These are phyloP conservation scores for Macquaria australasica DNA, from an alignment of 2,113 vertebrate species.

Conservation along the genomic window DNA sequence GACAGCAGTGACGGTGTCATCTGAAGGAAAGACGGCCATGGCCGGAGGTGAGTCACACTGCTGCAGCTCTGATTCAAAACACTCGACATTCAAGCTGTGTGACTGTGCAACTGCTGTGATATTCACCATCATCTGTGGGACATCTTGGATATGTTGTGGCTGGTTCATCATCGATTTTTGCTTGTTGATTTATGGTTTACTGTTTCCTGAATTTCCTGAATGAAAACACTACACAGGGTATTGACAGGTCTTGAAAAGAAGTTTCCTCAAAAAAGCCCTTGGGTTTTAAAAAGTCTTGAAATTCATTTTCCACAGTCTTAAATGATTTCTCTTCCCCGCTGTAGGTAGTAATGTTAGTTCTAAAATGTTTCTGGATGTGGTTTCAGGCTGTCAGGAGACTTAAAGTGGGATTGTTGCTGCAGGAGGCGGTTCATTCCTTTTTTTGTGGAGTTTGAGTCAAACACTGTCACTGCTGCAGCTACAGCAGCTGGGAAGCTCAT, in stretches of 20 bases:
- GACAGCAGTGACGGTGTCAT: conserved; percentile 78
- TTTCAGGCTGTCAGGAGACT: too few relatives aligned
- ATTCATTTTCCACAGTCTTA: too few relatives aligned
- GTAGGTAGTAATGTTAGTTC: too few relatives aligned
- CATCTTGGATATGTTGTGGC: neutral
- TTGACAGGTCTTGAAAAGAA: neutral
- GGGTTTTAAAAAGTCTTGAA: too few relatives aligned
- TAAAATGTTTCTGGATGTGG: too few relatives aligned
- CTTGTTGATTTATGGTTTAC: neutral
- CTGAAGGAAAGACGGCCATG: conserved; percentile 76
- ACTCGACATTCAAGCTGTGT: neutral
- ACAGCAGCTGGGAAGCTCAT: too few relatives aligned
- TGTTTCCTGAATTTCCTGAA: neutral
- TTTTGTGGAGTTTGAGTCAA: too few relatives aligned
- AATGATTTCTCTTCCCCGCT: too few relatives aligned
- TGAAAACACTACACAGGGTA: neutral
- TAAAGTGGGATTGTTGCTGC: too few relatives aligned
- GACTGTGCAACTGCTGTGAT: neutral
- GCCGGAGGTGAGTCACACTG: conserved; percentile 78
- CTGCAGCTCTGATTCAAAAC: neutral
- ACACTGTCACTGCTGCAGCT: too few relatives aligned
- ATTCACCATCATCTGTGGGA: neutral
- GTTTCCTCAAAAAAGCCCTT: too few relatives aligned
- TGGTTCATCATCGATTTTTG: neutral
- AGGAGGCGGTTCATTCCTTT: too few relatives aligned